Evolutionary conservation across 2,797 vertebrate genomes (phyloP), one percentile per base, ranked within the genome.

Genomic region (Rhodeus uyekii): DNA sequence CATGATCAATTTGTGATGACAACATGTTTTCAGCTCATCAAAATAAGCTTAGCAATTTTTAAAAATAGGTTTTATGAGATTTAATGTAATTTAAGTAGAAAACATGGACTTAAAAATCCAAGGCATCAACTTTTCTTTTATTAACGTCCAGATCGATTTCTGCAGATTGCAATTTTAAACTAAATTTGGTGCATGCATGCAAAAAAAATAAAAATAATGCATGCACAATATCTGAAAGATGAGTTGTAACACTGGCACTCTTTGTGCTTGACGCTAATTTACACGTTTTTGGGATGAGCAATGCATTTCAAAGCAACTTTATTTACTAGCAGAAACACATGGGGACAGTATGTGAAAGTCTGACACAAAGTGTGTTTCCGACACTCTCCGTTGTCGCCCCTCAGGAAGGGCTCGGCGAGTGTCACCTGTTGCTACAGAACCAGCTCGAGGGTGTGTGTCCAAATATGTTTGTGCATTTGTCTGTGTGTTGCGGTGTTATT

Each of bases 351-450:
- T 29, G 22, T 32, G 5, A 32, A n/a, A 76, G 55, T 46, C 42
- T 27, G 61, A 36, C 8, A 27, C 69, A 34, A 29, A 32, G 22
- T 42, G 74, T 42, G 53, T 44, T n/a, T 8, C 16, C 48, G 7
- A 18, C 34, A 0, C 71, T 55, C 32, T 50, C 44, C 18, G 18
- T 34, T 34, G 5, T 74, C 48, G 8, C 55, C 73, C n/a, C 29
- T 29, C 46, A 19, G n/a, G 55, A 61, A 19, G n/a, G 55, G 44
- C 60, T 10, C 6, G 42, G 24, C 46, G 75, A 24, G 24, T 24
- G 27, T 75, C 80, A 82, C 80, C 72, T 82, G 71, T 82, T 67
- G 63, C 80, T 42, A 5, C 22, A 42, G 80, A 1, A 75, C 60
- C 2, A 42, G 24, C 69, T 81, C 46, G 13, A 16, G 34, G 36